Evolutionary conservation across 2,888 invertebrate genomes (phyloP).

Genomic region (Embidobia sp.): DNA sequence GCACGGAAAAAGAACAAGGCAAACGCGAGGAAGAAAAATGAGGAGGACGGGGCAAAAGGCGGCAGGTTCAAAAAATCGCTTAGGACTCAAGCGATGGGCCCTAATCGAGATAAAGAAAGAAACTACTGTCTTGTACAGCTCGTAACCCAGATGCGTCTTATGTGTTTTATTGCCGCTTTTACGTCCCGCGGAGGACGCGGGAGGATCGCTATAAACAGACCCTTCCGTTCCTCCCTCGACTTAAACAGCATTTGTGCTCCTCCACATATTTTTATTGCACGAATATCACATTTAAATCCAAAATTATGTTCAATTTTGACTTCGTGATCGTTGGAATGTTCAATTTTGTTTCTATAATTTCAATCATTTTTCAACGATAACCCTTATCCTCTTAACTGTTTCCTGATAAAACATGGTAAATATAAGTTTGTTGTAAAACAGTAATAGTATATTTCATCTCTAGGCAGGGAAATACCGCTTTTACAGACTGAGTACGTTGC

Average conservation of each 20-base stretch:
- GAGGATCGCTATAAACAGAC: constrained; percentile 59
- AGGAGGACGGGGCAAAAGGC: constrained; percentile 19
- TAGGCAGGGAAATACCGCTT: no score
- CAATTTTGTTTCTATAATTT: constrained; percentile 37
- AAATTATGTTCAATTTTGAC: constrained; percentile 26
- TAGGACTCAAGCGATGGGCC: constrained; percentile 68
- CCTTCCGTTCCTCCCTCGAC: constrained; percentile 34
- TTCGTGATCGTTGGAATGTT: constrained; percentile 20
- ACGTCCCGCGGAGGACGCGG: constrained; percentile 68
- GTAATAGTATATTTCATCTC: no score
- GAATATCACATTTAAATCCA: constrained; percentile 60
- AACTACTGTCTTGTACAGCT: constrained; percentile 77
- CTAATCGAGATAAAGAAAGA: constrained; percentile 73
- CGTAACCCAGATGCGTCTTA: constrained; percentile 80
- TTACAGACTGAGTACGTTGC: no score
- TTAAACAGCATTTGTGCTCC: constrained; percentile 54
- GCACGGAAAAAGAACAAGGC: constrained; percentile 34
- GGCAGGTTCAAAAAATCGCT: constrained; percentile 72
- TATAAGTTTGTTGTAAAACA: no score
- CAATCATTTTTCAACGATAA: no score
- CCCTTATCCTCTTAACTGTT: no score
- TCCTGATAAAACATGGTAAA: no score
- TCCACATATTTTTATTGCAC: constrained; percentile 45
- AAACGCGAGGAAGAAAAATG: constrained; percentile 39
- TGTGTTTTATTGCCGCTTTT: constrained; percentile 80